These are phyloP conservation scores for Chloromyia formosa DNA, from an alignment of 2,888 invertebrate genomes.

Conservation along the genomic window DNA sequence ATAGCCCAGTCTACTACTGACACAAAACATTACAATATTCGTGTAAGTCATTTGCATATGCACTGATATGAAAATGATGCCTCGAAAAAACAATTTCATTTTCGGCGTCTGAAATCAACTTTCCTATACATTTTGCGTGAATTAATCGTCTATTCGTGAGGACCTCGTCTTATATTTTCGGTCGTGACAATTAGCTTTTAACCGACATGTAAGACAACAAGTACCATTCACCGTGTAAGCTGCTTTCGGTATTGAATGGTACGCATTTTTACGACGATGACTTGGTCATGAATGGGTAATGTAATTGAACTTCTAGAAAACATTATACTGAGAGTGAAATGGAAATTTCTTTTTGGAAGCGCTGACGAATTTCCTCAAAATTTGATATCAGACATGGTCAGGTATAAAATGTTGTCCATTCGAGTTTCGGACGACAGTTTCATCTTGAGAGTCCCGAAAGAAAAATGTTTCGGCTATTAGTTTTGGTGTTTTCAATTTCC, in stretches of 20 bases:
- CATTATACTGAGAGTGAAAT: conserved; percentile 18
- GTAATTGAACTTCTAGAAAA: not conserved
- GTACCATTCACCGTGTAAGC: not conserved
- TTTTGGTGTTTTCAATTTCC: not conserved
- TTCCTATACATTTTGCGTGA: conserved; percentile 33
- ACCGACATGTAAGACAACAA: no score
- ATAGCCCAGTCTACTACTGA: no score
- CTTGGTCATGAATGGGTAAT: conserved; percentile 5
- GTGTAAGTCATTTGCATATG: not conserved
- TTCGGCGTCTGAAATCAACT: conserved; percentile 2
- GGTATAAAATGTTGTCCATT: conserved; percentile 22
- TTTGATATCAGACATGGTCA: not conserved
- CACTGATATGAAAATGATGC: not conserved
- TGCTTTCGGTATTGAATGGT: not conserved
- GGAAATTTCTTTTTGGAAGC: not conserved
- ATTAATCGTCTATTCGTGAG: conserved; percentile 37
- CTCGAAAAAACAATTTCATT: not conserved
- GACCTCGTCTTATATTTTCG: conserved; percentile 11
- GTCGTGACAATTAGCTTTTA: conserved; percentile 27
- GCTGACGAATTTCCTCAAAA: not conserved
- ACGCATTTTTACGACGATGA: conserved; percentile 28
- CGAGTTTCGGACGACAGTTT: conserved; percentile 6
- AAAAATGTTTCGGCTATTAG: not conserved
- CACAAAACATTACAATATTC: no score
- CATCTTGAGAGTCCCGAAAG: not conserved